Conservation (phyloP, 2,888 invertebrate species). For the Platypus cylindrus region DNA sequence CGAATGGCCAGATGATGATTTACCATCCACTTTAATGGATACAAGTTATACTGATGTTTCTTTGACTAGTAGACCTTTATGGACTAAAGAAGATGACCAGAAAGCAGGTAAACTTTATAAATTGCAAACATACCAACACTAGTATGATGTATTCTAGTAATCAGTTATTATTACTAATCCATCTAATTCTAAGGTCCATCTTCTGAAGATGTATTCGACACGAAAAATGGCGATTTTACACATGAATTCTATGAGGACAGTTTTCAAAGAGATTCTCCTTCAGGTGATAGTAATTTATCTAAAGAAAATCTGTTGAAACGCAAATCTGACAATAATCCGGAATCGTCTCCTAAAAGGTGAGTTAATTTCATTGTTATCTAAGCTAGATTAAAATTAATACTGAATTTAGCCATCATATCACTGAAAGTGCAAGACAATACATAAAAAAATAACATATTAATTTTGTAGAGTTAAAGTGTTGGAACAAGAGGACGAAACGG, state of each 20-base stretch:
- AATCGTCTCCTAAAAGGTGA: constrained; percentile 12
- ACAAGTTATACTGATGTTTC: constrained; percentile 54
- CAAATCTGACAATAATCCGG: constrained; percentile 7
- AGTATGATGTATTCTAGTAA: not conserved
- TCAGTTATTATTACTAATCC: not conserved
- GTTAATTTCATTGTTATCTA: not conserved
- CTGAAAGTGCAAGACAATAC: not conserved
- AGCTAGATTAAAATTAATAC: not conserved
- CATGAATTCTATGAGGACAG: constrained; percentile 5
- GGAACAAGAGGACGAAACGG: constrained; percentile 41
- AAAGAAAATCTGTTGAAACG: constrained; percentile 6
- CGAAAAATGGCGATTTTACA: constrained; percentile 3
- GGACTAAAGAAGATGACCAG: constrained; percentile 30
- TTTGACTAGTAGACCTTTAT: constrained; percentile 55
- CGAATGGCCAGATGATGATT: constrained; percentile 60
- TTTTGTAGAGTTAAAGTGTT: constrained; percentile 42
- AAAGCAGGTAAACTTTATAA: constrained; percentile 21
- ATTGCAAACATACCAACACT: not conserved
- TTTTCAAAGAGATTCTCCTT: no score
- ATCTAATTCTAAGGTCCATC: not conserved
- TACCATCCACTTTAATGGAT: constrained; percentile 37
- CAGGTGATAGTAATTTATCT: constrained; percentile 3
- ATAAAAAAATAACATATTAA: not conserved
- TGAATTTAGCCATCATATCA: not conserved
- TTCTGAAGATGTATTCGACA: constrained; percentile 1